phyloP scores from a whole-genome alignment of 1,140 invertebrate species.

The Hyles euphorbiae region DNA sequence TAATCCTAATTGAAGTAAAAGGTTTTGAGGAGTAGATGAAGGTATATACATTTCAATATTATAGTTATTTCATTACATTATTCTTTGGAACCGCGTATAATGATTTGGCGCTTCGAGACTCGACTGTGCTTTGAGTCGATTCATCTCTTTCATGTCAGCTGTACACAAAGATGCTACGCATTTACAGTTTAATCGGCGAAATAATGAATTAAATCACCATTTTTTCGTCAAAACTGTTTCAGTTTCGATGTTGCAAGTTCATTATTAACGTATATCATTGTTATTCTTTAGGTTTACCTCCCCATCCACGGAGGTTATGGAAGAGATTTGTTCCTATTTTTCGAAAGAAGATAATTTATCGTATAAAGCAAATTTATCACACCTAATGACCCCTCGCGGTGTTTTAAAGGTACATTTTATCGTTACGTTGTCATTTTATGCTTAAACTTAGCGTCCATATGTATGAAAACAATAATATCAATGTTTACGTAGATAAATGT shows the following conservation, averaged over 20 bases:
- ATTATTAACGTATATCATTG: conserved; percentile 37
- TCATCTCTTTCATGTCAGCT: conserved; percentile 70
- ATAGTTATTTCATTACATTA: conserved; percentile 26
- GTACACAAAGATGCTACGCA: conserved; percentile 72
- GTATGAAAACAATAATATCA: conserved; percentile 56
- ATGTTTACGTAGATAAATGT: conserved; percentile 60
- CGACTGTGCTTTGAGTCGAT: conserved; percentile 55
- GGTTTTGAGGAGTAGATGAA: conserved; percentile 75
- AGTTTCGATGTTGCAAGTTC: conserved; percentile 29
- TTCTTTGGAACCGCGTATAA: conserved; percentile 22
- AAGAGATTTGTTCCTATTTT: conserved; percentile 61
- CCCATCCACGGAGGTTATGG: conserved; percentile 69
- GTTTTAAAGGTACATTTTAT: conserved; percentile 55
- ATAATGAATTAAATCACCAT: conserved; percentile 67
- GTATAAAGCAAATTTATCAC: conserved; percentile 54
- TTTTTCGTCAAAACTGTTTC: conserved; percentile 42
- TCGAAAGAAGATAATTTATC: conserved; percentile 60
- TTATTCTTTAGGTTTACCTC: conserved; percentile 62
- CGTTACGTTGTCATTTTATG: conserved; percentile 15
- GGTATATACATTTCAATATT: conserved; percentile 44
- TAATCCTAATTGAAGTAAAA: conserved; percentile 70
- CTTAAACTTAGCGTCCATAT: conserved; percentile 22
- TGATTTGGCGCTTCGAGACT: conserved; percentile 61
- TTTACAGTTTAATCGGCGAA: conserved; percentile 46
- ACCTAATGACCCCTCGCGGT: conserved; percentile 62